phyloP scores from a whole-genome alignment of 2,113 vertebrate genomes.

The Hemiprocne comata region DNA sequence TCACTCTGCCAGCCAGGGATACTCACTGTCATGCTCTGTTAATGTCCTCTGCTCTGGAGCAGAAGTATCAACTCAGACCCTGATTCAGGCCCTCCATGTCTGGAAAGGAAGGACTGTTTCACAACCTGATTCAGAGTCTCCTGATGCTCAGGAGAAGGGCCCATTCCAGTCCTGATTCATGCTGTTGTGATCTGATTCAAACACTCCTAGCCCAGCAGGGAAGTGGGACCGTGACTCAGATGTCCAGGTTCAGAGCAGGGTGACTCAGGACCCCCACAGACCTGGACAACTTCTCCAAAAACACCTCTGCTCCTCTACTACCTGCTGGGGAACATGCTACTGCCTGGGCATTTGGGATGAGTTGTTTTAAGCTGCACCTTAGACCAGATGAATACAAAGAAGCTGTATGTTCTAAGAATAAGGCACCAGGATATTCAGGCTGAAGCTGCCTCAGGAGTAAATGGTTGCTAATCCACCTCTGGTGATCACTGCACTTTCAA shows the following conservation, averaged over 20 bases:
- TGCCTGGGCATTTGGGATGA: not conserved
- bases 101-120: slow-evolving; percentile 7
- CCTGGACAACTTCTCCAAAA: not conserved
- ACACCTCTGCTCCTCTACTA: not conserved
- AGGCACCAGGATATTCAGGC: not conserved
- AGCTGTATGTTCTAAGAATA: not conserved
- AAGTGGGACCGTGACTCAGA: not conserved
- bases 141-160: slow-evolving; percentile 27
- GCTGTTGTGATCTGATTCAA: not conserved
- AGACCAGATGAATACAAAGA: not conserved
- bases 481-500: not conserved
- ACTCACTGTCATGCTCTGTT: not conserved
- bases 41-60: not conserved
- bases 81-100: not conserved
- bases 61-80: not conserved
- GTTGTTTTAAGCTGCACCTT: not conserved
- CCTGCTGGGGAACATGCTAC: not conserved
- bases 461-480: not conserved
- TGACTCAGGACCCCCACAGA: not conserved
- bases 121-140: slow-evolving; percentile 46
- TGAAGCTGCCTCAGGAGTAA: not conserved
- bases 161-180: not conserved
- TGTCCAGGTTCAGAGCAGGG: not conserved
- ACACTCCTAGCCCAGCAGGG: not conserved
- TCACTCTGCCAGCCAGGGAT: not conserved